A percentile compares a stretch with the other conserved stretches of the same genome.
Conservation (phyloP, 2,797 vertebrate species). For the Neopelma chrysocephalum region DNA sequence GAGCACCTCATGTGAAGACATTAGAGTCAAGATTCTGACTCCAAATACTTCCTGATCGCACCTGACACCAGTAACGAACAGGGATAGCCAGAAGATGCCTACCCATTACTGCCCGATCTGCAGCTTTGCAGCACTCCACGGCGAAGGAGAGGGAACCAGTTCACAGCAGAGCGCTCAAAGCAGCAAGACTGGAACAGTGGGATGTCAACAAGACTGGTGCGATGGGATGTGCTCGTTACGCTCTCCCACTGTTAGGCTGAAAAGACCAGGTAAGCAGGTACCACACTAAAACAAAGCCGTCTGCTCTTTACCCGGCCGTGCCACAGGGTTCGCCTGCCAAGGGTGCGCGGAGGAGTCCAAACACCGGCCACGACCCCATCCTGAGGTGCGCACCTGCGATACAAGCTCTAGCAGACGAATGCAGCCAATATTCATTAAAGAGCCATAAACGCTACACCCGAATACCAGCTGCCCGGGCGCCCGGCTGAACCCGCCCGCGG, state of each 20-base stretch:
- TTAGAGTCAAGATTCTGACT: not conserved
- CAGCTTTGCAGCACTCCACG: not conserved
- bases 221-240: not conserved
- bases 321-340: not conserved
- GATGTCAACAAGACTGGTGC: not conserved
- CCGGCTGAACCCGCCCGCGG: slow-evolving; percentile 1
- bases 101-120: not conserved
- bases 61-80: not conserved
- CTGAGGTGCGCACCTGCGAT: not conserved
- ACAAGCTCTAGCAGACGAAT: not conserved
- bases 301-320: fast-evolving
- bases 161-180: not conserved
- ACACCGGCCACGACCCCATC: not conserved
- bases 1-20: not conserved
- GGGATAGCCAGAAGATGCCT: not conserved
- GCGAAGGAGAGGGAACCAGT: fast-evolving
- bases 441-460: slow-evolving; percentile 9
- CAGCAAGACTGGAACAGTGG: not conserved
- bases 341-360: fast-evolving
- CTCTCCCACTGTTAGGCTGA: too few relatives aligned
- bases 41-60: not conserved
- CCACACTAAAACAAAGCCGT: fast-evolving
- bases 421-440: slow-evolving; percentile 34
- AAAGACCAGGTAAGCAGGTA: not conserved
- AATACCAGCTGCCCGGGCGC: not conserved